Percentiles rank a stretch among this genome's conserved stretches.
Conservation (phyloP, 2,797 vertebrate genomes). For the Pseudotriccus pelzelni region DNA sequence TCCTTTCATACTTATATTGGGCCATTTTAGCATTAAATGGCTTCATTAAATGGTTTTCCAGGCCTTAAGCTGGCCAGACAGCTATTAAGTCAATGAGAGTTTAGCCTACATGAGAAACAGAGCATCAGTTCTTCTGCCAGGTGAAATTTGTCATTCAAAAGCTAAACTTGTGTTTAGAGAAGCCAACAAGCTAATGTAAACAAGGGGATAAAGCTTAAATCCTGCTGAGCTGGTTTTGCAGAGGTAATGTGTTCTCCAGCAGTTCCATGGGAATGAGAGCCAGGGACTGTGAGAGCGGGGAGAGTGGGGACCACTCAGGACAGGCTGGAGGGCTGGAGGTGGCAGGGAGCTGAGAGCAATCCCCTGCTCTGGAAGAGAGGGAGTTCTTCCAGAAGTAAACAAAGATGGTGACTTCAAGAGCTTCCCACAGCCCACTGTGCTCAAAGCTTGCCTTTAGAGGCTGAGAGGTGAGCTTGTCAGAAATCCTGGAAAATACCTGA, state of each 20-base stretch:
- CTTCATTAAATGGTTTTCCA: background rate
- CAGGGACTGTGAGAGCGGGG: fast-evolving
- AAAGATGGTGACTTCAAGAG: fast-evolving
- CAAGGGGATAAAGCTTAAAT: background rate
- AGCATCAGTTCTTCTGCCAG: constrained; percentile 9
- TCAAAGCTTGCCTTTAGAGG: background rate
- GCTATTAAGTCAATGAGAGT: background rate
- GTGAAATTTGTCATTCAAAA: background rate
- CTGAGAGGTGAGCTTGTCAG: background rate
- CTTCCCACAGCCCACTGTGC: background rate
- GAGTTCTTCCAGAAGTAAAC: background rate
- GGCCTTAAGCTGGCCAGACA: background rate
- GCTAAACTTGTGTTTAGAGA: background rate
- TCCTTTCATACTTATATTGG: background rate
- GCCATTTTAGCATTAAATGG: background rate
- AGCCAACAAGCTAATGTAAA: background rate
- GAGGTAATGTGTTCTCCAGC: background rate
- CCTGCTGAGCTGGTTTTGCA: background rate
- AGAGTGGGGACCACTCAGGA: background rate
- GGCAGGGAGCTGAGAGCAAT: background rate
- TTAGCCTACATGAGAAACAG: background rate
- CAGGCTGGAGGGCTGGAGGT: fast-evolving
- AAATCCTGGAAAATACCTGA: background rate
- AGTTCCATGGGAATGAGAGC: background rate
- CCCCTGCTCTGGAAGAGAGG: too few relatives aligned